phyloP scores from a whole-genome alignment of 2,797 vertebrate genomes.

The Sternarchorhynchus goeldii region DNA sequence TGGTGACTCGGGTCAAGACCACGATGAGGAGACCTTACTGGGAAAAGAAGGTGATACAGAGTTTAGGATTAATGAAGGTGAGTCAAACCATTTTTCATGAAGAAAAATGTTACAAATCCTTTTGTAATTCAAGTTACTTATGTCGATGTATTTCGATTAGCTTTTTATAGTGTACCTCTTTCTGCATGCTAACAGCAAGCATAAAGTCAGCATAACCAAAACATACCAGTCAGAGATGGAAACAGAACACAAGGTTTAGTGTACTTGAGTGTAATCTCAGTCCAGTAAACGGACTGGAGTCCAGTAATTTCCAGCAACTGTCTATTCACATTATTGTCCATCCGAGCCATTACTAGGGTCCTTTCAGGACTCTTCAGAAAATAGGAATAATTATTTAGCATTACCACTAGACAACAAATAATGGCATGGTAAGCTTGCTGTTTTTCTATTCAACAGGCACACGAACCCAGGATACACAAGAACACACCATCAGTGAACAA shows the following conservation, averaged over 20 bases:
- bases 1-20: conserved; percentile 87
- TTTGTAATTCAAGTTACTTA: background rate
- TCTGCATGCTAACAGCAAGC: too few species aligned
- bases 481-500: conserved; percentile 90
- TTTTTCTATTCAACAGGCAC: conserved; percentile 68
- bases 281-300: background rate
- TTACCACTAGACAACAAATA: background rate
- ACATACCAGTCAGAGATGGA: too few species aligned
- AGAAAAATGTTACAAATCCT: background rate
- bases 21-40: conserved; percentile 84
- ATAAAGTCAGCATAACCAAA: too few species aligned
- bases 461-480: conserved; percentile 87
- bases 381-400: too few species aligned
- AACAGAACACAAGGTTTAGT: too few species aligned
- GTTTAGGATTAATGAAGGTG: conserved; percentile 87
- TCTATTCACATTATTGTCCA: too few species aligned
- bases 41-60: conserved; percentile 85
- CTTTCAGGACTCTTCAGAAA: too few species aligned
- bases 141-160: background rate
- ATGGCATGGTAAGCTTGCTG: background rate
- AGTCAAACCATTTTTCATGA: background rate
- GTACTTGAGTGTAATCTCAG: background rate
- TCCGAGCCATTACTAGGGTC: too few species aligned
- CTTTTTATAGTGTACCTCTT: background rate
- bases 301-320: too few species aligned